Percentiles rank a stretch among this genome's conserved stretches.
Conservation (phyloP, 2,888 invertebrate genomes). For the Pollenia griseotomentosa region DNA sequence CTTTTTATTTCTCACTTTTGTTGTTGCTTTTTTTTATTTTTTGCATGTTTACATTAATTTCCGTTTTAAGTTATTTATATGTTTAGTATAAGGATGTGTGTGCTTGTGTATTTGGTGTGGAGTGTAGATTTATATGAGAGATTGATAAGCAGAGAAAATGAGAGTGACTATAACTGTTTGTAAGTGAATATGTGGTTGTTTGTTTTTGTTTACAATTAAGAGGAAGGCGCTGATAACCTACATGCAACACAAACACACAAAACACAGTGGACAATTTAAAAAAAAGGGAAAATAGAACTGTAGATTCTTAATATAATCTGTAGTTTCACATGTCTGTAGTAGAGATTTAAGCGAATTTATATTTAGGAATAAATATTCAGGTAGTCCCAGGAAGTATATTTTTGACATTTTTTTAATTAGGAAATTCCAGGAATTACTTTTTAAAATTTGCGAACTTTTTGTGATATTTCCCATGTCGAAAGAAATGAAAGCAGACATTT, state of each 20-base stretch:
- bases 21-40: not conserved
- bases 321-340: no score
- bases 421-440: no score
- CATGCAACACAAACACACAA: slow-evolving; percentile 11
- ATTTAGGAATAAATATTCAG: no score
- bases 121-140: slow-evolving; percentile 7
- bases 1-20: slow-evolving; percentile 1
- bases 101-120: not conserved
- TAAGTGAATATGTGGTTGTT: slow-evolving; percentile 3
- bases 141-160: slow-evolving; percentile 8
- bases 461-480: no score
- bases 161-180: slow-evolving; percentile 1
- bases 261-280: not conserved
- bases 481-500: no score
- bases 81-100: slow-evolving; percentile 8
- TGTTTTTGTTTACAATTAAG: slow-evolving; percentile 33
- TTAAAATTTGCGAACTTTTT: no score
- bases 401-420: no score
- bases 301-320: no score
- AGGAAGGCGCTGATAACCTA: slow-evolving; percentile 37
- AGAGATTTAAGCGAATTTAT: no score
- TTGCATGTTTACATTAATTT: slow-evolving; percentile 52
- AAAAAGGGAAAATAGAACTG: no score
- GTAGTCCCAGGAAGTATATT: no score
- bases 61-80: slow-evolving; percentile 54